phyloP scores from a whole-genome alignment of 2,113 vertebrate genomes.

The Pungitius pungitius region DNA sequence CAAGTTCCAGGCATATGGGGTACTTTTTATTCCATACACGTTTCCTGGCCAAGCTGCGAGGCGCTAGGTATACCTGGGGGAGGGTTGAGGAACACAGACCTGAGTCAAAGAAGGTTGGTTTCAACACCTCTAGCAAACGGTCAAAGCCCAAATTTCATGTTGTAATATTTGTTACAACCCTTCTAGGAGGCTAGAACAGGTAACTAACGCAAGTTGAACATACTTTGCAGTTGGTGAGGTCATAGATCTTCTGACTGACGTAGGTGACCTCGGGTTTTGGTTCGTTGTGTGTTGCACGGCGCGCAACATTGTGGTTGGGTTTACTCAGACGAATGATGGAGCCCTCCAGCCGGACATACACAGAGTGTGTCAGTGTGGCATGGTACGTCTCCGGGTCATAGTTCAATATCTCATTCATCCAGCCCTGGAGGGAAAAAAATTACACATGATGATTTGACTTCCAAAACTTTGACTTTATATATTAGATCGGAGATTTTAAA shows the following conservation, averaged over 20 bases:
- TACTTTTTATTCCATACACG: constrained; percentile 99
- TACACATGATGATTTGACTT: background rate
- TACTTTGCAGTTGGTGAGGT: constrained; percentile 94
- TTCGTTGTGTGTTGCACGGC: constrained; percentile 92
- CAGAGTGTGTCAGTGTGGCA: constrained; percentile 92
- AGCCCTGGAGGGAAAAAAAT: constrained; percentile 82
- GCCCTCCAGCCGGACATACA: constrained; percentile 93
- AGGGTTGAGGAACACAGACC: background rate
- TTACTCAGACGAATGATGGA: constrained; percentile 93
- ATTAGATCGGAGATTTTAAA: background rate
- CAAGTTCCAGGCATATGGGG: constrained; percentile 95
- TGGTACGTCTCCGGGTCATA: constrained; percentile 98
- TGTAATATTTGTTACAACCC: background rate
- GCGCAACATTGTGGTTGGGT: constrained; percentile 94
- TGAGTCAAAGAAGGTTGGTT: background rate
- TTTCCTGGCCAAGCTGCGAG: constrained; percentile 92
- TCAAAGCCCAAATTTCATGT: background rate
- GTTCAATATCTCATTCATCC: constrained; percentile 97
- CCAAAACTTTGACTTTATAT: too few relatives aligned
- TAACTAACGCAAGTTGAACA: constrained; percentile 27
- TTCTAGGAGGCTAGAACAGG: background rate
- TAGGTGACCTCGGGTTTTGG: constrained; percentile 91
- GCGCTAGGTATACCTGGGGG: constrained; percentile 88
- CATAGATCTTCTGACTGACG: constrained; percentile 97
- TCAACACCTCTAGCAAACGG: background rate